These are phyloP conservation scores for Ochotona princeps DNA, from an alignment of 2,113 vertebrate species.

Conservation along the genomic window DNA sequence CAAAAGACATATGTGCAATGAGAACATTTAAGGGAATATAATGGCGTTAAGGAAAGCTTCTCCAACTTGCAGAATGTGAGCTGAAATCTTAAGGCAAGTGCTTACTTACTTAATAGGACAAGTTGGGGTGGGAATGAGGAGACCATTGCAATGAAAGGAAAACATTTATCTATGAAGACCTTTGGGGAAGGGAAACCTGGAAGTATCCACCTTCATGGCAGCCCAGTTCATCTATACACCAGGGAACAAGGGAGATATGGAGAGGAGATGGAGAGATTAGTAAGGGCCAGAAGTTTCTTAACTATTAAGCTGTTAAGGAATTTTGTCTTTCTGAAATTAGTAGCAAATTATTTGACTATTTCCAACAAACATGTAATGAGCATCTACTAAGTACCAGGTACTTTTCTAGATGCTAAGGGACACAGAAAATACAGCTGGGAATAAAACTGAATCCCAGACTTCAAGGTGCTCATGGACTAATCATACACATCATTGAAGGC, in stretches of 20 bases:
- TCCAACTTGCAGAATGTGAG: background rate
- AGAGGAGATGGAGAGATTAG: background rate
- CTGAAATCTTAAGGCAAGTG: background rate
- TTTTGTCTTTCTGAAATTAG: background rate
- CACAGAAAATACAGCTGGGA: background rate
- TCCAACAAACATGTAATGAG: background rate
- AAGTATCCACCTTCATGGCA: background rate
- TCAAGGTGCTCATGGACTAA: background rate
- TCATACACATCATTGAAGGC: background rate
- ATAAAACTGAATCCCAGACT: background rate
- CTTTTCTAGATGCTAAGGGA: background rate
- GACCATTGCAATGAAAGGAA: background rate
- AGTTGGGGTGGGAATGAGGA: background rate
- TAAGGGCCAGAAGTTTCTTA: background rate
- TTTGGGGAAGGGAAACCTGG: background rate
- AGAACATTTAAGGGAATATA: background rate
- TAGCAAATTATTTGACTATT: background rate
- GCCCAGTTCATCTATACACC: no score
- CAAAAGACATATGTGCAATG: background rate
- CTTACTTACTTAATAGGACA: background rate
- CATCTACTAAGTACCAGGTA: background rate
- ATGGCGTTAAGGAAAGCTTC: background rate
- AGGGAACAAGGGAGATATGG: background rate
- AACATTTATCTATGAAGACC: conserved; percentile 4
- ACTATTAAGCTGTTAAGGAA: background rate